Evolutionary conservation across 2,113 vertebrate species (phyloP).

Genomic region (Chlorodrepanis virens): DNA sequence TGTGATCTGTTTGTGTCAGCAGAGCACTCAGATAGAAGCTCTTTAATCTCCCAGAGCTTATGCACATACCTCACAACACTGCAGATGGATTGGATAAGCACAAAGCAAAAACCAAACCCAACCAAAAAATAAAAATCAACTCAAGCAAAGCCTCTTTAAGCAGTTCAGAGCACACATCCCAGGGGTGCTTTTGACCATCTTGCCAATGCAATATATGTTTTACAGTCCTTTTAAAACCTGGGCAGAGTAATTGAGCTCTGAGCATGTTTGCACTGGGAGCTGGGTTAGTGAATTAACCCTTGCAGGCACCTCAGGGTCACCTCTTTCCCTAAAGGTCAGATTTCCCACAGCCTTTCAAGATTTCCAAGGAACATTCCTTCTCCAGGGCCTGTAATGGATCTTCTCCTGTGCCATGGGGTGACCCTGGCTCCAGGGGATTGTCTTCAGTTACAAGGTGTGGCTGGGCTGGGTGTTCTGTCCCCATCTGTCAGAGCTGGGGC

Average conservation of each 20-base stretch:
- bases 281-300: neutral
- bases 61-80: neutral
- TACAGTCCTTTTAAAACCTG: neutral
- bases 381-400: accelerated
- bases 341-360: neutral
- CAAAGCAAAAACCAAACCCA: neutral
- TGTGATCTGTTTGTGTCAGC: neutral
- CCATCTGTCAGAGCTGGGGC: neutral
- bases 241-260: neutral
- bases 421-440: neutral
- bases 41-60: neutral
- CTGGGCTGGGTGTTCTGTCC: accelerated
- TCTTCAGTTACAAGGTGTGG: neutral
- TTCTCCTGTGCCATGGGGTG: accelerated
- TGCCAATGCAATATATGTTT: conserved; percentile 45
- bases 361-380: neutral
- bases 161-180: neutral
- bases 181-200: neutral
- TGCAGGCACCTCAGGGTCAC: neutral
- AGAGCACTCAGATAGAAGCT: neutral
- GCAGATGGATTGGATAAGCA: neutral
- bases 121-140: neutral
- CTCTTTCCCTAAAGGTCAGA: neutral
- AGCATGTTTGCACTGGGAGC: neutral
- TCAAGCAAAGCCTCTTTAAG: neutral